These are phyloP conservation scores for human DNA, from an alignment of 2,113 vertebrate species.

Conservation along the genomic window GRCh38 chr1:69851501-69852000, in stretches of 20 bases:
- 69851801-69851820: neutral
- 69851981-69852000: neutral
- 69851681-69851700: neutral
- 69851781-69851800: neutral
- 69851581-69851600: neutral
- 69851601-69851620: neutral
- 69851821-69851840: neutral
- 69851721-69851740: neutral
- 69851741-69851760: neutral
- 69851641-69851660: neutral
- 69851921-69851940: neutral
- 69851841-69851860: neutral
- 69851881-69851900: neutral
- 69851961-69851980: neutral
- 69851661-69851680: neutral
- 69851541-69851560: neutral
- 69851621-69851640: neutral
- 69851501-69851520: neutral
- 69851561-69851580: neutral
- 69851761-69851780: neutral
- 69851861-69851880: neutral
- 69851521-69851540: neutral
- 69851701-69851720: neutral
- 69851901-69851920: neutral
- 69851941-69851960: neutral